phyloP scores from a whole-genome alignment of 2,113 vertebrate species.

The Picathartes gymnocephalus region DNA sequence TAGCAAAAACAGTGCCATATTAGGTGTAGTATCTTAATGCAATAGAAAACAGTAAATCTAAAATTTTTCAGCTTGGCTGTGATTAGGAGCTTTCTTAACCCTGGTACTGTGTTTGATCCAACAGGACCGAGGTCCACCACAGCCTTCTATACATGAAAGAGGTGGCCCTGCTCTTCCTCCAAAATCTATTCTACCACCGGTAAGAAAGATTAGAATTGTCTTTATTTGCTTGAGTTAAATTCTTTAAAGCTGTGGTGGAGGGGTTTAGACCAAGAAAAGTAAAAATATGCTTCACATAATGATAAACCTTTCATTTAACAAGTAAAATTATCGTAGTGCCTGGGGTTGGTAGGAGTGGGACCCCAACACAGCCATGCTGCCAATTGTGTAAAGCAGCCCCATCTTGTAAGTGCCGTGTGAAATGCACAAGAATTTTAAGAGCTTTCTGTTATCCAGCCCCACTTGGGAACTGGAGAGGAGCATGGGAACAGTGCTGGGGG shows the following conservation, averaged over 20 bases:
- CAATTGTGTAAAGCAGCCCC: not conserved
- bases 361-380: not conserved
- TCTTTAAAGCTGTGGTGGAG: not conserved
- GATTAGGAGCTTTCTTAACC: not conserved
- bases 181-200: slow-evolving; percentile 73
- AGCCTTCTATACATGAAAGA: slow-evolving; percentile 61
- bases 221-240: not conserved
- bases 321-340: accelerated
- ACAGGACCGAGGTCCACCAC: slow-evolving; percentile 71
- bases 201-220: slow-evolving; percentile 20
- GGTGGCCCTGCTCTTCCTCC: slow-evolving; percentile 65
- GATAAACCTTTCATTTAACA: not conserved
- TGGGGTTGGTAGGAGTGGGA: not conserved
- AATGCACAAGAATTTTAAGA: not conserved
- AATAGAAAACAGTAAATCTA: not conserved
- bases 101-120: not conserved
- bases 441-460: not conserved
- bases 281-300: not conserved
- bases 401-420: not conserved
- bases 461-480: not conserved
- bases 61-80: not conserved
- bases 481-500: not conserved
- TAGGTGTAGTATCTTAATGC: not conserved
- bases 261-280: not conserved
- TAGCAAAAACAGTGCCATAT: not conserved